Percentiles rank a stretch among this genome's conserved stretches.
Evolutionary conservation across 2,113 vertebrate species (phyloP).

Genomic region (Eonycteris spelaea): DNA sequence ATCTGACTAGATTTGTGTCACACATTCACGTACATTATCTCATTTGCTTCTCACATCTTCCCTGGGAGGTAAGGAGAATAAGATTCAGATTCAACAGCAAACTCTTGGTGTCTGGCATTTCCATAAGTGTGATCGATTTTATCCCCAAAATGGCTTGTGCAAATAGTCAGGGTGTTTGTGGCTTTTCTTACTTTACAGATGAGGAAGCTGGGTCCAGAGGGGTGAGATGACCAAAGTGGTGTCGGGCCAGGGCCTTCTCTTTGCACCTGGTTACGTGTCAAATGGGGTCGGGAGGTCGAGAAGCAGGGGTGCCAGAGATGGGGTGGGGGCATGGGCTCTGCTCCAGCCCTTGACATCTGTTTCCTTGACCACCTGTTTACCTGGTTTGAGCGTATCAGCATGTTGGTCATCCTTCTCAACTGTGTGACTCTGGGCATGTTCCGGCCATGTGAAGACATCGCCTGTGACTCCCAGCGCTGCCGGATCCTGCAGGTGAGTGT

Average conservation of each 20-base stretch:
- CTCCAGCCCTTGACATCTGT: not conserved
- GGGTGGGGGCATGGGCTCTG: accelerated
- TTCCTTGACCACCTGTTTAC: slow-evolving; percentile 90
- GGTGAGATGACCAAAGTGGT: not conserved
- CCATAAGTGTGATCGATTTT: slow-evolving; percentile 53
- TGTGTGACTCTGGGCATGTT: slow-evolving; percentile 99
- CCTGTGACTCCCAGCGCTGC: slow-evolving; percentile 94
- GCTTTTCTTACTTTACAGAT: slow-evolving; percentile 7
- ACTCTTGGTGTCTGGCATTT: slow-evolving; percentile 69
- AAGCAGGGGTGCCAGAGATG: not conserved
- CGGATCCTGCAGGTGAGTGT: slow-evolving; percentile 92
- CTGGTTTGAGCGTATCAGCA: slow-evolving; percentile 98
- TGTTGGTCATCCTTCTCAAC: slow-evolving; percentile 99
- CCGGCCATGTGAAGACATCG: slow-evolving; percentile 96
- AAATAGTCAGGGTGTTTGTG: slow-evolving; percentile 68
- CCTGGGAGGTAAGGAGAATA: slow-evolving; percentile 42
- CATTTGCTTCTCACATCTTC: slow-evolving; percentile 74
- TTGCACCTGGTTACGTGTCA: not conserved
- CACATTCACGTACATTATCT: slow-evolving; percentile 67
- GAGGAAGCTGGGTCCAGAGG: not conserved
- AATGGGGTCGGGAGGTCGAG: not conserved
- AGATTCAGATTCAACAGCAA: slow-evolving; percentile 48
- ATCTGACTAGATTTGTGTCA: slow-evolving; percentile 68
- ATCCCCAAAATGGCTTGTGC: slow-evolving; percentile 57
- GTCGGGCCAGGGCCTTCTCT: not conserved